Evolutionary conservation across 2,888 invertebrate species (phyloP).

Genomic region (Fragum sueziense): DNA sequence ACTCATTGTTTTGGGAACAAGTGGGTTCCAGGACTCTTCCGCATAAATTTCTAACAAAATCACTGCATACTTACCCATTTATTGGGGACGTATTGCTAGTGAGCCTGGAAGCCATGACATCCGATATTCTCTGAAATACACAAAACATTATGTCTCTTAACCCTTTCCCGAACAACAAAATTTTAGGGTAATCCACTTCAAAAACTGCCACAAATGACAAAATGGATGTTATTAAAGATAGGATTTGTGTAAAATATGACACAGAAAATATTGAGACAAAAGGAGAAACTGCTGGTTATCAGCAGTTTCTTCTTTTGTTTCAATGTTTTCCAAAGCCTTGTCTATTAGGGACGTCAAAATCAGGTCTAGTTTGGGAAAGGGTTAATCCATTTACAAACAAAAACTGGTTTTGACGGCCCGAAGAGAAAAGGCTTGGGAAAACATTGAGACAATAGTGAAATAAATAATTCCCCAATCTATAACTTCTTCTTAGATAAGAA

Average conservation of each 20-base stretch:
- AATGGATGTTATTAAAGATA: not conserved
- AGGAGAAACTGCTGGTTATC: not conserved
- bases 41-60: too few species aligned
- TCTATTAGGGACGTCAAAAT: too few species aligned
- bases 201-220: not conserved
- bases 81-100: conserved; percentile 7
- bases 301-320: not conserved
- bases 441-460: not conserved
- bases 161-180: not conserved
- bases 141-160: not conserved
- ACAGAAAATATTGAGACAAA: not conserved
- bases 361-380: too few species aligned
- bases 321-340: too few species aligned
- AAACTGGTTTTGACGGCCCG: too few species aligned
- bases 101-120: conserved; percentile 17
- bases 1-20: too few species aligned
- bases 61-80: conserved; percentile 7
- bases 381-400: too few species aligned
- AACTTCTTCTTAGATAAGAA: not conserved
- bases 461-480: not conserved
- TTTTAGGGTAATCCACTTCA: not conserved
- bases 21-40: too few species aligned
- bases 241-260: not conserved
- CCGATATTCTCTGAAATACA: conserved; percentile 14
- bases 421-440: too few species aligned